Evolutionary conservation across 2,888 invertebrate genomes (phyloP).

Genomic region (Diarsia mendica): DNA sequence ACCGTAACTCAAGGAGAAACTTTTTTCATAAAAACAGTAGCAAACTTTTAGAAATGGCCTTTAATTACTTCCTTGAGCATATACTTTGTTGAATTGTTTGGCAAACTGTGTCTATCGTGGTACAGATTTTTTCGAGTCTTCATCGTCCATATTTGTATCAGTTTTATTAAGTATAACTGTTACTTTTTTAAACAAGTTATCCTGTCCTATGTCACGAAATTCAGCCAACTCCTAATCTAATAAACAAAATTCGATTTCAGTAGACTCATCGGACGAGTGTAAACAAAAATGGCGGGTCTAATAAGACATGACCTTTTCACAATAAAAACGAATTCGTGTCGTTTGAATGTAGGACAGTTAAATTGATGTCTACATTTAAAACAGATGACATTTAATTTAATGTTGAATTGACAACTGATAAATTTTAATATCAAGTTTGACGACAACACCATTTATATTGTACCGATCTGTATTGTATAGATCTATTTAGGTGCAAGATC

Average conservation of each 20-base stretch:
- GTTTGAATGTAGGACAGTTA: constrained; percentile 3
- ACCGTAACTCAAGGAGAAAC: too few relatives aligned
- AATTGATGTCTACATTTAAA: constrained; percentile 12
- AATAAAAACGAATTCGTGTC: constrained; percentile 33
- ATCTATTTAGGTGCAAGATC: neutral
- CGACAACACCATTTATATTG: neutral
- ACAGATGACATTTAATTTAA: neutral
- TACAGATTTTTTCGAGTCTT: neutral
- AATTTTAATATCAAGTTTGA: constrained; percentile 4
- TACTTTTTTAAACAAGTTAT: neutral
- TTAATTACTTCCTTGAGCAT: too few relatives aligned
- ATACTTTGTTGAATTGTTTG: constrained; percentile 5
- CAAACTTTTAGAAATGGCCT: too few relatives aligned
- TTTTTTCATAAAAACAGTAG: neutral
- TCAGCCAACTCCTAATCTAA: constrained; percentile 31
- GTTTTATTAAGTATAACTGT: neutral
- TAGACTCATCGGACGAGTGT: constrained; percentile 12
- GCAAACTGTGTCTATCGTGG: neutral
- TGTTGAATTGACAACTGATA: constrained; percentile 1
- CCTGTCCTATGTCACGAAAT: neutral
- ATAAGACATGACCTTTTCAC: constrained; percentile 16
- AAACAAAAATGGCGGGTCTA: constrained; percentile 44
- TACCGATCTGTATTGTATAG: neutral
- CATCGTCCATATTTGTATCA: neutral
- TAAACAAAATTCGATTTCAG: constrained; percentile 46